These are phyloP conservation scores for Platygyra sinensis DNA, from an alignment of 64 coral and sea anemone species.

Conservation along the genomic window DNA sequence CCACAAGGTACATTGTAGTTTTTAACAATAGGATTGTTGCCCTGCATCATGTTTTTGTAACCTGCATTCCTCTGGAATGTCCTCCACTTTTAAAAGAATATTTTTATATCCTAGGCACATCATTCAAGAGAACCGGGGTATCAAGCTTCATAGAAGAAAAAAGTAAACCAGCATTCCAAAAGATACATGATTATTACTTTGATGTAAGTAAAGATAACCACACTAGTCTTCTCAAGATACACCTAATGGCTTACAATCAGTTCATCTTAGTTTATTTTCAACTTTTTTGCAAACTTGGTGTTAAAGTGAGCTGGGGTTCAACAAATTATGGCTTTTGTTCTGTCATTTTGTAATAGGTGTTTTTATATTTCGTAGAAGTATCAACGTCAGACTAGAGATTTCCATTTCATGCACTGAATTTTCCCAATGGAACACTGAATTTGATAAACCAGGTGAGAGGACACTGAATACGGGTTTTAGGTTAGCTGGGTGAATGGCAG, in stretches of 20 bases:
- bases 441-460: slow-evolving; percentile 59
- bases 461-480: no score
- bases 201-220: slow-evolving; percentile 29
- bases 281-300: no score
- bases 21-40: no score
- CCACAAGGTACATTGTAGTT: no score
- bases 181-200: slow-evolving; percentile 47
- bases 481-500: no score
- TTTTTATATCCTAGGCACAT: not conserved
- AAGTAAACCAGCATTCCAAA: slow-evolving; percentile 56
- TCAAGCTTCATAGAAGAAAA: slow-evolving; percentile 59
- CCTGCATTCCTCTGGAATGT: no score
- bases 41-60: no score
- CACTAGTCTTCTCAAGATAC: not conserved
- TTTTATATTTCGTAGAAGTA: slow-evolving; percentile 58
- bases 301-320: no score
- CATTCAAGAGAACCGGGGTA: not conserved
- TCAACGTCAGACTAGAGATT: slow-evolving; percentile 67
- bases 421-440: slow-evolving; percentile 72
- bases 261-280: no score
- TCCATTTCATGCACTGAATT: slow-evolving; percentile 60
- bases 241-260: not conserved
- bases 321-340: no score
- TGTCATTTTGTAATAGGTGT: not conserved
- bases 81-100: no score